Conservation (phyloP, 1,140 invertebrate species). For the Heliothis virescens region DNA sequence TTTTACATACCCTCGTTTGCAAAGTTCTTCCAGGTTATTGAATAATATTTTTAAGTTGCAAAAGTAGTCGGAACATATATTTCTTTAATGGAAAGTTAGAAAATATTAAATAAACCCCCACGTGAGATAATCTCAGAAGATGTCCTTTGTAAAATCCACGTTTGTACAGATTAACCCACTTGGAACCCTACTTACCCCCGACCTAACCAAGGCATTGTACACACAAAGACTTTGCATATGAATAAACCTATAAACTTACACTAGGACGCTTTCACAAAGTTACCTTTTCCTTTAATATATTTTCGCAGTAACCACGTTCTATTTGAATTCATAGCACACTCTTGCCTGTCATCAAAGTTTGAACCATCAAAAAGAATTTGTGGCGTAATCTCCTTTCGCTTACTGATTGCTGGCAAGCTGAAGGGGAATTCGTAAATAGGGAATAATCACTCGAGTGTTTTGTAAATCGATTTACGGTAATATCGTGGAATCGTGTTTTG, state of each 20-base stretch:
- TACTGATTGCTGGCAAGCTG: slow-evolving; percentile 43
- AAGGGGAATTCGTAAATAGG: slow-evolving; percentile 21
- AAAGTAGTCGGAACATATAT: too few relatives aligned
- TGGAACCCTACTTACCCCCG: slow-evolving; percentile 5
- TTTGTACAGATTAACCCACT: not conserved
- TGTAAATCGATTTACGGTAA: slow-evolving; percentile 8
- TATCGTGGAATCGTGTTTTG: not conserved
- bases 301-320: not conserved
- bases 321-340: slow-evolving; percentile 46
- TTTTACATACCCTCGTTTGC: too few relatives aligned
- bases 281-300: slow-evolving; percentile 3
- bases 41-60: too few relatives aligned
- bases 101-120: too few relatives aligned
- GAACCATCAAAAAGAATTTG: slow-evolving; percentile 42
- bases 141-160: too few relatives aligned
- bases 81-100: too few relatives aligned
- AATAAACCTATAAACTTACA: slow-evolving; percentile 8
- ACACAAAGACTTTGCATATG: slow-evolving; percentile 26
- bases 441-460: slow-evolving; percentile 13
- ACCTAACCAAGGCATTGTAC: not conserved
- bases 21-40: too few relatives aligned
- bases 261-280: slow-evolving; percentile 14
- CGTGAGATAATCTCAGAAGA: too few relatives aligned
- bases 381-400: slow-evolving; percentile 46
- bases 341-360: slow-evolving; percentile 42